phyloP scores from a whole-genome alignment of 92 coral and sea anemone species.

The Phenganax subtilis region DNA sequence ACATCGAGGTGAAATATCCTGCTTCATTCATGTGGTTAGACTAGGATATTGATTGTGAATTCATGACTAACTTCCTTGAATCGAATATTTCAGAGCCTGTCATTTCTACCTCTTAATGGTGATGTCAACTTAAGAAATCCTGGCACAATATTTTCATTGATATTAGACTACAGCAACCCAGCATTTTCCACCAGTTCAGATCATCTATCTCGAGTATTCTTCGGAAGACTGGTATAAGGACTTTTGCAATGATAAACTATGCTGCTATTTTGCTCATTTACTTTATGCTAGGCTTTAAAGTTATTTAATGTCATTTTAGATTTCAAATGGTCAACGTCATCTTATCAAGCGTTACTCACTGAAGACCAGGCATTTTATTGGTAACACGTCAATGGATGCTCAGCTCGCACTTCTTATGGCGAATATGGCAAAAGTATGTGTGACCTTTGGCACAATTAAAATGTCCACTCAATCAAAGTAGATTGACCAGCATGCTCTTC shows the following conservation, averaged over 20 bases:
- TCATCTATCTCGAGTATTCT: conserved; percentile 51
- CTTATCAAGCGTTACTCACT: conserved; percentile 70
- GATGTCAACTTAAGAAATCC: conserved; percentile 69
- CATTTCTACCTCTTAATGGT: conserved; percentile 85
- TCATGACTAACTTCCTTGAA: not conserved
- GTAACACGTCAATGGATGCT: conserved; percentile 99
- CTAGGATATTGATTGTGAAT: not conserved
- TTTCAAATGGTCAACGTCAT: conserved; percentile 86
- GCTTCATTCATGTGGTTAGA: not conserved
- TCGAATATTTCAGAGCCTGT: conserved; percentile 45
- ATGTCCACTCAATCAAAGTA: too few species aligned
- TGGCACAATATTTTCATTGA: conserved; percentile 65
- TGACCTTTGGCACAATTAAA: not conserved
- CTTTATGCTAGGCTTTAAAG: not conserved
- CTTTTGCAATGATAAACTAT: not conserved
- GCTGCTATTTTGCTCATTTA: too few species aligned
- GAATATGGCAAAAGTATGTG: conserved; percentile 79
- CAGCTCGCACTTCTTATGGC: conserved; percentile 93
- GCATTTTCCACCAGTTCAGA: conserved; percentile 33
- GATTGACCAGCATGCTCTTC: too few species aligned
- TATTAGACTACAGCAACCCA: conserved; percentile 72
- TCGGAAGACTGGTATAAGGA: conserved; percentile 68
- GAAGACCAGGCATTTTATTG: conserved; percentile 81
- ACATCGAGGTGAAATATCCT: conserved; percentile 36
- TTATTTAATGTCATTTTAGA: conserved; percentile 29